Evolutionary conservation across 1,140 invertebrate species (phyloP), one percentile per base, ranked within the genome.

Genomic region (Papilio machaon): DNA sequence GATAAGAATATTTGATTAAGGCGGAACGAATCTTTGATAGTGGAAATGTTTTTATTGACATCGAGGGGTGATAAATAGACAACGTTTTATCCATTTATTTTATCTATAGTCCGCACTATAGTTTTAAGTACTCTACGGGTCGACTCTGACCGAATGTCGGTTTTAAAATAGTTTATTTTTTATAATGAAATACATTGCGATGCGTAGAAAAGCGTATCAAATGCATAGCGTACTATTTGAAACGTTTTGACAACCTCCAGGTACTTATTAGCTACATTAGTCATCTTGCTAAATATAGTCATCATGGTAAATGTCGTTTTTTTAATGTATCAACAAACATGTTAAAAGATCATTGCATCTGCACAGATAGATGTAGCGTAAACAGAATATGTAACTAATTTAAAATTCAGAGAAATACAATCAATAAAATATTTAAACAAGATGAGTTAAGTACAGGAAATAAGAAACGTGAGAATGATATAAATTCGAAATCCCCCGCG

Each of bases 391-490:
- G 4, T 73, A 43, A 19, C 13, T 46, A 73, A 73, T 46, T 73
- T 47, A n/a, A 47, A n/a, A 23, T 74, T 46, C 46, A 47, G 17
- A 47, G 46, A 74, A 46, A 74, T 46, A 74, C 8, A 47, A 74
- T 47, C 38, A 47, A 35, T 74, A 46, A 43, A 19, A 74, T 43
- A 47, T 67, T 64, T 46, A 79, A 67, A 79, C 35, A 46, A 79
- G 35, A 79, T 79, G 81, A 88, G 85, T 86, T 86, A 82, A 87
- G 78, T 89, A 87, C 87, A 92, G 92, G 92, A 94, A 90, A 92
- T 90, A 89, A 91, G 87, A 90, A 87, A 88, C 91, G 91, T 93
- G 91, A 93, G 91, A 92, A 92, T 91, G 89, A 92, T 93, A 94
- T 90, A 94, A 93, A 93, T 92, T 92, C 89, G 87, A 84, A 81